phyloP scores from a whole-genome alignment of 2,113 vertebrate species.

The Gavialis gangeticus region DNA sequence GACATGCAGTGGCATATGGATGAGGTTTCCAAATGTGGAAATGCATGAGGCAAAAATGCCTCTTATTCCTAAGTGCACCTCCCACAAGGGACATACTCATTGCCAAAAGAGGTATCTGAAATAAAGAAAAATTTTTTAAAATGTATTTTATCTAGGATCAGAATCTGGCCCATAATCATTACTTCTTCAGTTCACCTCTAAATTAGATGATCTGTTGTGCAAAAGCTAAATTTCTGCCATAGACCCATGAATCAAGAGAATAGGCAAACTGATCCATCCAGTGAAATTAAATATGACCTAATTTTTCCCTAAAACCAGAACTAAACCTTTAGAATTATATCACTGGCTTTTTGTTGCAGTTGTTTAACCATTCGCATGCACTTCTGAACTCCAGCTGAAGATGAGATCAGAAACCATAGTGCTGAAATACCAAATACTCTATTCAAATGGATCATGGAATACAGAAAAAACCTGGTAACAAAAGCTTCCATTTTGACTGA shows the following conservation, averaged over 20 bases:
- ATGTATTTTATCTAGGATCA: not conserved
- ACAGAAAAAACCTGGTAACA: not conserved
- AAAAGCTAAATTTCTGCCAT: no score
- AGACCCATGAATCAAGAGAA: not conserved
- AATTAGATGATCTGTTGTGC: not conserved
- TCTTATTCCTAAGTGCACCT: not conserved
- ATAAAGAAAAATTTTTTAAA: not conserved
- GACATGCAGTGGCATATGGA: not conserved
- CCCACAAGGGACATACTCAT: not conserved
- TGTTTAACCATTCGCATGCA: not conserved
- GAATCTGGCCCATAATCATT: not conserved
- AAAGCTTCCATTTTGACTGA: not conserved
- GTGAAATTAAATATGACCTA: not conserved
- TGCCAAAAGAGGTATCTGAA: not conserved
- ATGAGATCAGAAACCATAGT: not conserved
- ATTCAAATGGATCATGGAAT: not conserved
- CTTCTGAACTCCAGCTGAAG: not conserved
- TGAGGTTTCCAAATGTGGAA: not conserved
- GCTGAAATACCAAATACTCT: not conserved
- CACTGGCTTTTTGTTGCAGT: not conserved
- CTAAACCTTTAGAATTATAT: not conserved
- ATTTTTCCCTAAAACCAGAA: not conserved
- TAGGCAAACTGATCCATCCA: not conserved
- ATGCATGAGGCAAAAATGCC: fast-evolving
- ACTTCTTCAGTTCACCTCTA: not conserved